Percentiles rank a stretch among this genome's conserved stretches.
Evolutionary conservation across 1,140 invertebrate species (phyloP).

Genomic region (Drosophila rufa): DNA sequence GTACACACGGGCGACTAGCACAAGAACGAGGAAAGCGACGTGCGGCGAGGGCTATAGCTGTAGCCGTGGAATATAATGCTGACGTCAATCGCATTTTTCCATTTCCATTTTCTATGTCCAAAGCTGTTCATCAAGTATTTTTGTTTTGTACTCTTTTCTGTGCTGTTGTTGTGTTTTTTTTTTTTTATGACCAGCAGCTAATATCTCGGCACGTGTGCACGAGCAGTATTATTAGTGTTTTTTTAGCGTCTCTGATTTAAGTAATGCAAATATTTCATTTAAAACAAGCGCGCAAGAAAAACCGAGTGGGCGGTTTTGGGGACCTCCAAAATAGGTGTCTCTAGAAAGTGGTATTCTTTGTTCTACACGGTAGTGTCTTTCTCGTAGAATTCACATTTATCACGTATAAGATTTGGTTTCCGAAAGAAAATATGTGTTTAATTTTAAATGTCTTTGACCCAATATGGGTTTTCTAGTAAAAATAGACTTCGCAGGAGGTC

Average conservation of each 20-base stretch:
- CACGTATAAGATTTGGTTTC: neutral
- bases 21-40: constrained; percentile 7
- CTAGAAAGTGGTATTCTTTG: constrained; percentile 5
- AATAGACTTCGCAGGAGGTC: neutral
- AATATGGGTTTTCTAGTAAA: neutral
- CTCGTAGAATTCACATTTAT: neutral
- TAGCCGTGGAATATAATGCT: constrained; percentile 79
- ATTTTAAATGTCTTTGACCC: constrained; percentile 13
- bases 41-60: constrained; percentile 43
- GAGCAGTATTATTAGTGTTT: constrained; percentile 49
- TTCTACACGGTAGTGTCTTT: constrained; percentile 4
- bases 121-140: constrained; percentile 73
- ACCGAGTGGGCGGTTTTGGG: constrained; percentile 28
- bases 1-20: constrained; percentile 18
- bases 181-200: constrained; percentile 33
- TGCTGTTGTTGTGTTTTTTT: constrained; percentile 1
- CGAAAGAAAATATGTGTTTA: neutral
- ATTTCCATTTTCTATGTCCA: constrained; percentile 70
- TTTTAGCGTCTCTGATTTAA: constrained; percentile 43
- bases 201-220: constrained; percentile 71
- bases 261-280: constrained; percentile 68
- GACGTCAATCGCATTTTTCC: constrained; percentile 82
- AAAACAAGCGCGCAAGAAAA: constrained; percentile 38
- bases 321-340: constrained; percentile 37
- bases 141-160: constrained; percentile 47